phyloP scores from a whole-genome alignment of 2,113 vertebrate genomes.

The Calonectris borealis region DNA sequence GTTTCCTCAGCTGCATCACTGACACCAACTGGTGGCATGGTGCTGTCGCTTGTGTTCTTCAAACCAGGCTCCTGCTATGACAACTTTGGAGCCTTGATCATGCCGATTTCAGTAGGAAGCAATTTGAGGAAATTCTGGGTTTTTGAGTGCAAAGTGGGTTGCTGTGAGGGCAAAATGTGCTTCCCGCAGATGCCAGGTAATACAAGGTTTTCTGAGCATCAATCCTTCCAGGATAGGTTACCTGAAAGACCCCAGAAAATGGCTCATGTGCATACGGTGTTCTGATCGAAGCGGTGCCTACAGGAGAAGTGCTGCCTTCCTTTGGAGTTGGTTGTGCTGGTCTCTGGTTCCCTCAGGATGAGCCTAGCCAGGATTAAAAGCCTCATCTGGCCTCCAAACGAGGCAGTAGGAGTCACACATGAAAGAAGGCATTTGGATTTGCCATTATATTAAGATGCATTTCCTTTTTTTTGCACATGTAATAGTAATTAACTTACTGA shows the following conservation, averaged over 20 bases:
- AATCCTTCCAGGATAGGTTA: not conserved
- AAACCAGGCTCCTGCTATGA: not conserved
- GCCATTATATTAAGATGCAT: not conserved
- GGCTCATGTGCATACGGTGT: fast-evolving
- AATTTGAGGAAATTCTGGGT: not conserved
- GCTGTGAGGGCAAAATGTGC: not conserved
- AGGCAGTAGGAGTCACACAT: not conserved
- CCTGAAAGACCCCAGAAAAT: not conserved
- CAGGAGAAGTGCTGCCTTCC: not conserved
- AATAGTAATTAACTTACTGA: not conserved
- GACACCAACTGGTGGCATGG: not conserved
- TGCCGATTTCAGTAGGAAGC: not conserved
- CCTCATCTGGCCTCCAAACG: not conserved
- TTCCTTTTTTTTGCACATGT: not conserved
- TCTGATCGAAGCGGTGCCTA: fast-evolving
- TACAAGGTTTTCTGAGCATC: not conserved
- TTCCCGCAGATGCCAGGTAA: not conserved
- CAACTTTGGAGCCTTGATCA: not conserved
- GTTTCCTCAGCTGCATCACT: not conserved
- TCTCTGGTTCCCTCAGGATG: not conserved
- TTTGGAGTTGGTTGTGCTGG: not conserved
- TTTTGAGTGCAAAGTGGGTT: not conserved
- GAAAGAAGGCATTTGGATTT: not conserved
- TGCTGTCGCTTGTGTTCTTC: not conserved
- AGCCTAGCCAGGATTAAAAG: not conserved